phyloP scores from a whole-genome alignment of 2,113 vertebrate genomes.

The Ptyas mucosa region DNA sequence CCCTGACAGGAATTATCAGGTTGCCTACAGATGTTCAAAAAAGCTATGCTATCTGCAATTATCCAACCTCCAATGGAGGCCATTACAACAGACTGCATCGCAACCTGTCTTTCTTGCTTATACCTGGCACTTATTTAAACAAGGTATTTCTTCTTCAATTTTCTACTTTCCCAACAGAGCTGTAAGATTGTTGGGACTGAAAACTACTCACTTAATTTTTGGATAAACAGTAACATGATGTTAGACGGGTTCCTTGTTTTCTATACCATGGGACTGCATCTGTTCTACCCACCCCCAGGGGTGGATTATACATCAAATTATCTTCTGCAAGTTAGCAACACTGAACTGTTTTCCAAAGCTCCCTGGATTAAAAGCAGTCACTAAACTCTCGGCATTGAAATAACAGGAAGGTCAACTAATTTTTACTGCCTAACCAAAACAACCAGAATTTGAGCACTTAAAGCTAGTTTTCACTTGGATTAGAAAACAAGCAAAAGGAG shows the following conservation, averaged over 20 bases:
- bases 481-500: neutral
- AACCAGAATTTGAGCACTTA: neutral
- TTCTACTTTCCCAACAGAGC: neutral
- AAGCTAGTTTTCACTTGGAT: conserved; percentile 1
- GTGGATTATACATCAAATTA: neutral
- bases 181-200: neutral
- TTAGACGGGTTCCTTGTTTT: neutral
- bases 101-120: neutral
- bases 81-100: neutral
- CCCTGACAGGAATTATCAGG: conserved; percentile 2
- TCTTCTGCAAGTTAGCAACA: neutral
- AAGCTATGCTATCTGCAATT: neutral
- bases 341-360: neutral
- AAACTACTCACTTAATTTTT: neutral
- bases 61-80: neutral
- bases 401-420: conserved; percentile 1
- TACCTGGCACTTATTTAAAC: neutral
- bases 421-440: neutral
- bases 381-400: neutral
- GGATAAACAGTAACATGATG: neutral
- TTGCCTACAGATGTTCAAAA: neutral
- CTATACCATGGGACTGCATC: neutral
- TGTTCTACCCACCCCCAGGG: neutral
- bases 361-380: neutral
- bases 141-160: neutral